Conservation (phyloP, 2,797 vertebrate species). For the Cuniculus paca region DNA sequence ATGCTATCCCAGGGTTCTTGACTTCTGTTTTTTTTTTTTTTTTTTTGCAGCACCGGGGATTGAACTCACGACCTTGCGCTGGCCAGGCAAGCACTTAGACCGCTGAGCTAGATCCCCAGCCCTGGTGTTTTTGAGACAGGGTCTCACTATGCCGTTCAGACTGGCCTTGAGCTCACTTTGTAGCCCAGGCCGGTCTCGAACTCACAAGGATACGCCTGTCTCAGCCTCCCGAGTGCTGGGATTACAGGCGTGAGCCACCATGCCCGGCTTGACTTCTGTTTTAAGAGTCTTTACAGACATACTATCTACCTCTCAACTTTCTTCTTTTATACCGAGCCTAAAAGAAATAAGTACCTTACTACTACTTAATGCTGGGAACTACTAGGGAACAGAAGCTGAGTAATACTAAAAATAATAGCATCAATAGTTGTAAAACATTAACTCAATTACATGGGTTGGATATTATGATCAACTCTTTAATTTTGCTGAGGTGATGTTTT, state of each 20-base stretch:
- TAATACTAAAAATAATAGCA: constrained; percentile 29
- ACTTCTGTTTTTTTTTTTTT: constrained; percentile 3
- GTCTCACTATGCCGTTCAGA: too few relatives aligned
- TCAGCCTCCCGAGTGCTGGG: too few relatives aligned
- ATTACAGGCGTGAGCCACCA: too few relatives aligned
- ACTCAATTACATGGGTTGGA: not conserved
- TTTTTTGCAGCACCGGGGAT: too few relatives aligned
- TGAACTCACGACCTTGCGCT: too few relatives aligned
- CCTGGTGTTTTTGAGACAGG: too few relatives aligned
- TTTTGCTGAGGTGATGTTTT: constrained; percentile 49
- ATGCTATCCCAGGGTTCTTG: not conserved
- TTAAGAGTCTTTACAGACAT: not conserved
- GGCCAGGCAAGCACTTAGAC: too few relatives aligned
- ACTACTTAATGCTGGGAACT: not conserved
- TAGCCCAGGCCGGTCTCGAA: too few relatives aligned
- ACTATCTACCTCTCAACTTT: constrained; percentile 15
- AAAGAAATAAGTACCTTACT: not conserved
- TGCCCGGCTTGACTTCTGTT: constrained; percentile 7
- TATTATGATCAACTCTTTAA: constrained; percentile 41
- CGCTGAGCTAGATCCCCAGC: too few relatives aligned
- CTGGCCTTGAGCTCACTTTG: too few relatives aligned
- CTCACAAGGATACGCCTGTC: too few relatives aligned
- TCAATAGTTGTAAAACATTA: constrained; percentile 51
- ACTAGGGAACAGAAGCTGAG: constrained; percentile 26
- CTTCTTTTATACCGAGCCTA: not conserved